Evolutionary conservation across 2,113 vertebrate species (phyloP), one percentile per base, ranked within the genome.

Genomic region (Gallinago undulata): DNA sequence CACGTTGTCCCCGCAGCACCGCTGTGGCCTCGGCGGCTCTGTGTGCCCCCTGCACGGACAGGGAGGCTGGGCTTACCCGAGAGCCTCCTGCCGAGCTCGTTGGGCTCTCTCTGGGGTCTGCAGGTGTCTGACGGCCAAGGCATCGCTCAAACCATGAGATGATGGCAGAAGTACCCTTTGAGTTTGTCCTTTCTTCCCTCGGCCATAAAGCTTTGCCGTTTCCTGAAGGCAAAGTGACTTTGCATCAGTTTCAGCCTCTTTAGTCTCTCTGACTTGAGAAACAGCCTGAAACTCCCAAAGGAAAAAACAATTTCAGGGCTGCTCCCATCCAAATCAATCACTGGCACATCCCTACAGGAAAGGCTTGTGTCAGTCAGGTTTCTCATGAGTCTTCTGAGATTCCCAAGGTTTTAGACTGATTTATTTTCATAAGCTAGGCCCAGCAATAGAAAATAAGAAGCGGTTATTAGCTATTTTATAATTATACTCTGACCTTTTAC

Each of bases 391-490:
- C 57, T 90, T 89, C 74, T 50, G 50, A 91, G 62, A 75, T 79
- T 69, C 45, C 67, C 4, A 9, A 87, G 45, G 70, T 70, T 87
- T 90, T 74, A 79, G 39, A 39, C 28, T 24, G n/a, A 93, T 70
- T 82, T 45, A 73, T 77, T 95, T 85, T 55, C 81, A 87, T 83
- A 77, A 77, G 18, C 41, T 41, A 57, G 48, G 41, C 48, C 67
- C 78, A 77, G 94, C 45, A 88, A 91, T 12, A 85, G 92, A 45
- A 93, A 95, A 73, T 72, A 53, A 90, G 75, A 87, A 30, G 67
- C 80, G 24, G 55, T 62, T 96, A 73, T 95, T 91, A 76, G 50
- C 50, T 90, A 19, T 83, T 94, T 93, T 66, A 50, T 91, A 94
- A 96, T 90, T 91, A 55, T 79, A 51, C 33, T 73, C 51, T 90